A percentile compares a stretch with the other conserved stretches of the same genome.
Conservation (phyloP, 2,797 vertebrate genomes). For the Nannoperca obscura region DNA sequence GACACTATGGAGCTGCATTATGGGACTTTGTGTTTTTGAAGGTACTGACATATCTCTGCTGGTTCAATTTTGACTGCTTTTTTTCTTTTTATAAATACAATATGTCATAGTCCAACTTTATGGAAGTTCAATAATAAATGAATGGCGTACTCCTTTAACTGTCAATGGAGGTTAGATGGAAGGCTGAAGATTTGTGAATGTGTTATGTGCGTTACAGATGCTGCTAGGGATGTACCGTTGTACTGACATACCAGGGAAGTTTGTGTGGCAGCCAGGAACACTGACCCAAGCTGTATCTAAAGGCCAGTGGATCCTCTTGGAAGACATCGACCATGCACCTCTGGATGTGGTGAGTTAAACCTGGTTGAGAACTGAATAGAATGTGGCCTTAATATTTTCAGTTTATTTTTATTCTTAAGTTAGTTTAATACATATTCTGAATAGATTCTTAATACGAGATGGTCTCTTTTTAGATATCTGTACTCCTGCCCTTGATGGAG, state of each 20-base stretch:
- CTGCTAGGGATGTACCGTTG: conserved; percentile 98
- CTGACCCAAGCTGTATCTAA: conserved; percentile 94
- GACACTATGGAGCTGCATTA: not conserved
- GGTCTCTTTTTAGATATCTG: conserved; percentile 87
- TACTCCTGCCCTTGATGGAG: conserved; percentile 95
- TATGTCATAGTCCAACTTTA: not conserved
- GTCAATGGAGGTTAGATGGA: not conserved
- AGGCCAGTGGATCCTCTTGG: conserved; percentile 95
- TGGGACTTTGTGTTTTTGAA: not conserved
- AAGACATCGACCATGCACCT: conserved; percentile 97
- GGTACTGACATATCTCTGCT: not conserved
- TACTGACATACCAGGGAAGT: conserved; percentile 96
- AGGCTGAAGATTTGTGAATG: not conserved
- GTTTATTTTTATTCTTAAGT: not conserved
- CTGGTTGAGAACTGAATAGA: not conserved
- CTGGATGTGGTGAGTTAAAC: conserved; percentile 91
- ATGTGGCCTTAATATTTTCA: not conserved
- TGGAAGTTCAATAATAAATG: not conserved
- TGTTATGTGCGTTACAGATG: conserved; percentile 81
- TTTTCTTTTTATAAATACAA: not conserved
- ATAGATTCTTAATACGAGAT: not conserved
- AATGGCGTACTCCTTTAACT: not conserved
- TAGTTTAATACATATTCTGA: not conserved
- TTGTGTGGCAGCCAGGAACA: conserved; percentile 96
- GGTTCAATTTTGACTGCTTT: not conserved